Evolutionary conservation across 2,888 invertebrate species (phyloP).

Genomic region (Dolomedes plantarius): DNA sequence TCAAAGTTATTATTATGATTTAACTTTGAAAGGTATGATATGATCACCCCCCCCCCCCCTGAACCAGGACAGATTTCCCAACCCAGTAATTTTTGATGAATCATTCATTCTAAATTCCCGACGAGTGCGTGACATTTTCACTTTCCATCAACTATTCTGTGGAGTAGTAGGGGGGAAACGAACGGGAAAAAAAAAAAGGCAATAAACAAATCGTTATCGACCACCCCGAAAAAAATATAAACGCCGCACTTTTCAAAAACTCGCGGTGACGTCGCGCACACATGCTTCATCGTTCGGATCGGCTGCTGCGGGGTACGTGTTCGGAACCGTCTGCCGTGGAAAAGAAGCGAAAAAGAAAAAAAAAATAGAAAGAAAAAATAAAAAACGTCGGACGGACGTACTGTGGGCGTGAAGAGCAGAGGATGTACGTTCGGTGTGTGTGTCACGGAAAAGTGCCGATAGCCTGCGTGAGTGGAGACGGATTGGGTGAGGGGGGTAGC

Average conservation of each 20-base stretch:
- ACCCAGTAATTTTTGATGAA: too few relatives aligned
- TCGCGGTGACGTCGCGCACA: not conserved
- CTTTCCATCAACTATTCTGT: not conserved
- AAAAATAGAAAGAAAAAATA: conserved; percentile 5
- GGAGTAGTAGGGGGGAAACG: not conserved
- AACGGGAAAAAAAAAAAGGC: not conserved
- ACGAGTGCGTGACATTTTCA: not conserved
- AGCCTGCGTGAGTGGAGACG: conserved; percentile 23
- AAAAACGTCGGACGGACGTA: conserved; percentile 17
- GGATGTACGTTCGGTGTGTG: conserved; percentile 60
- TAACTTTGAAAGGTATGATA: too few relatives aligned
- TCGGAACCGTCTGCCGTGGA: not conserved
- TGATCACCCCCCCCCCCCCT: too few relatives aligned
- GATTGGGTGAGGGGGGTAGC: not conserved
- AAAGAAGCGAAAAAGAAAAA: not conserved
- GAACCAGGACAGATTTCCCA: too few relatives aligned
- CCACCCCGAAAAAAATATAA: not conserved
- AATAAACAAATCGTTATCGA: not conserved
- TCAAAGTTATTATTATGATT: too few relatives aligned
- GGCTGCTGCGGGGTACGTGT: conserved; percentile 6
- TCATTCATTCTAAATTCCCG: too few relatives aligned
- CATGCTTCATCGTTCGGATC: not conserved
- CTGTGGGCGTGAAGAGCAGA: conserved; percentile 60
- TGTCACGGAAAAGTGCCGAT: conserved; percentile 55
- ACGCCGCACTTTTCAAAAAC: not conserved